A percentile compares a stretch with the other conserved stretches of the same genome.
phyloP scores from a whole-genome alignment of 2,797 vertebrate genomes.

The Acestrorhynchus altus region DNA sequence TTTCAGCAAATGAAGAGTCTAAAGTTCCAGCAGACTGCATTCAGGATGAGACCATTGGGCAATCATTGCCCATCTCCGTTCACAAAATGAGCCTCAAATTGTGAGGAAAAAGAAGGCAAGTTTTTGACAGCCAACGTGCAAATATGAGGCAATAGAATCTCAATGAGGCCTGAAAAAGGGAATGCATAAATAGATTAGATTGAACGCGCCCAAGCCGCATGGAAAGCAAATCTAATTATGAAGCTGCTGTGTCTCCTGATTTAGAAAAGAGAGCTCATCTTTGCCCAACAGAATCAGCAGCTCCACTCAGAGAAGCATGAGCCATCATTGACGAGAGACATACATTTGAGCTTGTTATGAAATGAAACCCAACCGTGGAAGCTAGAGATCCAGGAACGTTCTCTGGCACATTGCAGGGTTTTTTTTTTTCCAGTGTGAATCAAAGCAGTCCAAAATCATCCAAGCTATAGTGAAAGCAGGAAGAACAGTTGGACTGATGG shows the following conservation, averaged over 20 bases:
- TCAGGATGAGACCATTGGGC: conserved; percentile 69
- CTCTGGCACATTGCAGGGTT: conserved; percentile 48
- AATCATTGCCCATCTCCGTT: conserved; percentile 73
- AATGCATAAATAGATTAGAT: conserved; percentile 82
- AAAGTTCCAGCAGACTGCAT: conserved; percentile 74
- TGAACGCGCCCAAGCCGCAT: conserved; percentile 74
- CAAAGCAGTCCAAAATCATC: conserved; percentile 43
- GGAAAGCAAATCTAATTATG: conserved; percentile 82
- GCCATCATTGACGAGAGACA: conserved; percentile 56
- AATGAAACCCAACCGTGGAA: conserved; percentile 51
- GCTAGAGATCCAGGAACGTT: conserved; percentile 50
- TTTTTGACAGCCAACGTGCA: conserved; percentile 77
- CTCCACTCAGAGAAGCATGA: conserved; percentile 68
- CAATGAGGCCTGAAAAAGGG: conserved; percentile 80
- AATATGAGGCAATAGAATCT: conserved; percentile 81
- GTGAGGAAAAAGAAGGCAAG: conserved; percentile 70
- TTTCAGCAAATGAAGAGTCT: conserved; percentile 22
- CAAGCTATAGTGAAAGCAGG: conserved; percentile 12
- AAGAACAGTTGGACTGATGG: conserved; percentile 9
- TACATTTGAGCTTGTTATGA: conserved; percentile 62
- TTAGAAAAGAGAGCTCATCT: conserved; percentile 72
- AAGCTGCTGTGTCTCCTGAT: conserved; percentile 73
- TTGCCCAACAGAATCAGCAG: conserved; percentile 67
- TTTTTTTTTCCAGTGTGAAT: conserved; percentile 36
- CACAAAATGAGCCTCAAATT: conserved; percentile 77